Evolutionary conservation across 37 sponge, comb jelly and placozoan genomes (phyloP).

Genomic region (Geodia barretti): DNA sequence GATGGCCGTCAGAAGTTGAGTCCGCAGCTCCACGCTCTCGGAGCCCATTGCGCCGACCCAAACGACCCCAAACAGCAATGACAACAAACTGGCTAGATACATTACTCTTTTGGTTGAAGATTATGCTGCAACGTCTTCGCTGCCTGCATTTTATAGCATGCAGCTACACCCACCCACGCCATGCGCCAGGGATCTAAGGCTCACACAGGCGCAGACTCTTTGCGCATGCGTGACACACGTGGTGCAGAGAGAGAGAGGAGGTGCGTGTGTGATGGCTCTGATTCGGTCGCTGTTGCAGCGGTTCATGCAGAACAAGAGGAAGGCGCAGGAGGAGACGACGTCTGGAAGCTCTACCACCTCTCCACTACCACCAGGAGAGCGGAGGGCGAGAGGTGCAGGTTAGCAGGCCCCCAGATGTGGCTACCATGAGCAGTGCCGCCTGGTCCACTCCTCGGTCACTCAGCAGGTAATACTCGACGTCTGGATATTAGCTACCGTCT

Average conservation of each 20-base stretch:
- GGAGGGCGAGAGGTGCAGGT: constrained; percentile 16
- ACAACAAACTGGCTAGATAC: no score
- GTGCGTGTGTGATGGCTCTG: constrained; percentile 8
- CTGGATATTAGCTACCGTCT: no score
- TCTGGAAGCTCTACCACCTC: constrained; percentile 58
- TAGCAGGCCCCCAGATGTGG: constrained; percentile 12
- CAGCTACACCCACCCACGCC: no score
- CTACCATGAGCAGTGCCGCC: constrained; percentile 22
- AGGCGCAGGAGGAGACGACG: constrained; percentile 37
- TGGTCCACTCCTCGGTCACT: constrained; percentile 1
- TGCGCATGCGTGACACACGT: no score
- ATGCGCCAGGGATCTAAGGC: no score
- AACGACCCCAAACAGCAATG: no score
- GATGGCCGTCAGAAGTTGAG: background rate
- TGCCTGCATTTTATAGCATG: no score
- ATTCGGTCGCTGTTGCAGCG: constrained; percentile 4
- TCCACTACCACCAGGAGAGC: constrained; percentile 22
- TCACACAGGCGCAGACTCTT: no score
- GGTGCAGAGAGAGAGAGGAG: background rate
- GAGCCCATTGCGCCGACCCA: background rate
- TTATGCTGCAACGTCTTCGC: no score
- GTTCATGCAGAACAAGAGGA: background rate
- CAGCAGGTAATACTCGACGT: constrained; percentile 35
- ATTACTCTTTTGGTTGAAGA: no score
- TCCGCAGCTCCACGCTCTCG: background rate